Evolutionary conservation across 1,140 invertebrate genomes (phyloP).

Genomic region (Colletes latitarsis): DNA sequence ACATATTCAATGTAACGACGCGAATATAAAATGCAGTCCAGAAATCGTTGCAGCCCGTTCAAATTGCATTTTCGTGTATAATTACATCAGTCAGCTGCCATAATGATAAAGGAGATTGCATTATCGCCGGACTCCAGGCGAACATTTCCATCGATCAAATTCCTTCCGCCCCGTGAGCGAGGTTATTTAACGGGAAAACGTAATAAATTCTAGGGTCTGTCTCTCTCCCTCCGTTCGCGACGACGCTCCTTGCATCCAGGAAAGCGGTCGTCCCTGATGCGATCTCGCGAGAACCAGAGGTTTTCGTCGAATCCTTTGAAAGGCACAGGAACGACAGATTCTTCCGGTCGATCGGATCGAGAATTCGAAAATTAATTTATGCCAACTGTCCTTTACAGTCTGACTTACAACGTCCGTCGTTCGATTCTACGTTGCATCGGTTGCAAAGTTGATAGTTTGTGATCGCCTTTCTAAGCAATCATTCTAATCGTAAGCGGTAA

Average conservation of each 20-base stretch:
- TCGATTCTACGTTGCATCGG: slow-evolving; percentile 19
- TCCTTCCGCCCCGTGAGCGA: slow-evolving; percentile 41
- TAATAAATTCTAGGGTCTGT: slow-evolving; percentile 49
- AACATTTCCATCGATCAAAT: slow-evolving; percentile 56
- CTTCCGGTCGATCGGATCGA: background rate
- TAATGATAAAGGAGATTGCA: slow-evolving; percentile 50
- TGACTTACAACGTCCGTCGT: background rate
- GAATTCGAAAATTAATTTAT: slow-evolving; percentile 36
- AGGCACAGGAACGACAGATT: background rate
- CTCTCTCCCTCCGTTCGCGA: background rate
- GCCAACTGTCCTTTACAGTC: background rate
- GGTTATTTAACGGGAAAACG: slow-evolving; percentile 52
- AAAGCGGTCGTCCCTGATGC: slow-evolving; percentile 2
- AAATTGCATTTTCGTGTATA: slow-evolving; percentile 44
- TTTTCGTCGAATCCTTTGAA: background rate
- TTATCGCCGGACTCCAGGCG: slow-evolving; percentile 45
- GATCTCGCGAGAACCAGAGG: background rate
- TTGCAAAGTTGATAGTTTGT: too few species aligned
- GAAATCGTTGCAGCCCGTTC: slow-evolving; percentile 42
- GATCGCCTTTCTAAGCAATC: too few species aligned
- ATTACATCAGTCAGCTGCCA: slow-evolving; percentile 46
- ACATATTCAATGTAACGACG: slow-evolving; percentile 38
- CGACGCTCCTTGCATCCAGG: slow-evolving; percentile 24
- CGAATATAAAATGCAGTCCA: slow-evolving; percentile 34
- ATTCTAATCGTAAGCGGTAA: too few species aligned